Evolutionary conservation across 2,888 invertebrate species (phyloP), one percentile per base, ranked within the genome.

Genomic region (Alloplasta piceator): DNA sequence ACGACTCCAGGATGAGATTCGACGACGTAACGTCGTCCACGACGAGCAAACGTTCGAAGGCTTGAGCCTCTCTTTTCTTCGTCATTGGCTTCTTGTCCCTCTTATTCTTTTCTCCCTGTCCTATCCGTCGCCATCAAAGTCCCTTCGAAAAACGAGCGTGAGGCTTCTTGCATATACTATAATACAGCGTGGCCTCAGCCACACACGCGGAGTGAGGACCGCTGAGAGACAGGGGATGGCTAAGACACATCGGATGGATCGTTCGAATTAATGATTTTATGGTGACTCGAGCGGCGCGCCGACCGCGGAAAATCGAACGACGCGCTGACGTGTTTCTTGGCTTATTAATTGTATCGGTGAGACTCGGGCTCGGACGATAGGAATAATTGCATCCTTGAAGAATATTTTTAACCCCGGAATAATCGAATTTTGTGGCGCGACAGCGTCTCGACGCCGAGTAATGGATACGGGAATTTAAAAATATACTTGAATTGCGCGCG

Each of bases 101-200:
- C 38, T 41, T 71, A 74, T 46, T 68, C 55, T 60, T 58, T 67
- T 55, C 55, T 75, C 64, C 55, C 41, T 64, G 52, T 75, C 67
- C 82, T 83, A 82, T 85, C 82, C 84, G 68, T 82, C 82, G 80
- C 78, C 73, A 83, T 84, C 84, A 79, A 83, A 80, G 79, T 68
- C 74, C 58, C 76, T 68, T 74, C 77, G 76, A 73, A 72, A 26
- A 77, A 55, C 75, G 80, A 82, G 81, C 78, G 73, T 67, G 70
- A 77, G 80, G 55, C 41, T 61, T 70, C 50, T 72, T 26, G 41
- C 56, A 36, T 58, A 55, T 48, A 52, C 26, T 16, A 64, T 26
- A 64, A 12, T 12, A 43, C 16, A 61, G 16, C 36, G 52, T 12
- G 14, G 46, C 26, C 26, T 1, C 26, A 39, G n/a, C 38, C 16